Base-by-base conservation (phyloP, 2,113 vertebrate species). In the Echinops telfairi region DNA sequence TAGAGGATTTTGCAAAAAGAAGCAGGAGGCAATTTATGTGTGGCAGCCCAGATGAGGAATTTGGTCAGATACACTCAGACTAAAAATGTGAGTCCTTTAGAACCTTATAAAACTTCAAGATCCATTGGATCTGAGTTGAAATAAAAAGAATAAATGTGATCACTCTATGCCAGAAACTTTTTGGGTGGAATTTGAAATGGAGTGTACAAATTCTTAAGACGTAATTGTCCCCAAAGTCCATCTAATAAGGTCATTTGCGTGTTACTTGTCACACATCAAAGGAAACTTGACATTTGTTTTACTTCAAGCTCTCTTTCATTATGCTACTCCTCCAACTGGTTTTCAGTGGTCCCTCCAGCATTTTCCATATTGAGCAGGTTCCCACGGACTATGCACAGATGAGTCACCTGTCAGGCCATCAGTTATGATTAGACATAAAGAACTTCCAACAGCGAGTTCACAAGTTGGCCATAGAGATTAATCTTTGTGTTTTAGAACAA, bases 211-310 rank as follows among this genome's bases (percentile, higher is more conserved):
- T 82, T 89, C 47, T 87, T 19, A 87, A 36, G 77, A 27, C 19
- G 89, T 23, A 91, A 78, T 68, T 95, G 57, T 87, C 73, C 81
- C 58, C 71, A 70, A 85, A 84, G 81, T 82, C 84, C 29, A 87
- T 92, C 95, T 85, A 91, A 92, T 82, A 70, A 53, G 86, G 25
- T 80, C 70, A 85, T 94, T 96, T 94, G 81, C 85, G 31, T 89
- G 76, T 33, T 73, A 33, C 53, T 86, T 94, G 64, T 95, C 68
- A 94, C 82, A 92, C 91, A 62, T 79, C 36, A 40, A 43, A 91
- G 22, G 38, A 83, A 85, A 76, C 25, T 79, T 87, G 70, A 83
- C 73, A 85, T 92, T 96, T 80, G 64, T 87, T 85, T 91, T 84
- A 53, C 43, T 64, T 77, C 62, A 90, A 95, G 60, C 31, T 93